Evolutionary conservation across 2,888 invertebrate species (phyloP).

Genomic region (Cybosia mesomella): DNA sequence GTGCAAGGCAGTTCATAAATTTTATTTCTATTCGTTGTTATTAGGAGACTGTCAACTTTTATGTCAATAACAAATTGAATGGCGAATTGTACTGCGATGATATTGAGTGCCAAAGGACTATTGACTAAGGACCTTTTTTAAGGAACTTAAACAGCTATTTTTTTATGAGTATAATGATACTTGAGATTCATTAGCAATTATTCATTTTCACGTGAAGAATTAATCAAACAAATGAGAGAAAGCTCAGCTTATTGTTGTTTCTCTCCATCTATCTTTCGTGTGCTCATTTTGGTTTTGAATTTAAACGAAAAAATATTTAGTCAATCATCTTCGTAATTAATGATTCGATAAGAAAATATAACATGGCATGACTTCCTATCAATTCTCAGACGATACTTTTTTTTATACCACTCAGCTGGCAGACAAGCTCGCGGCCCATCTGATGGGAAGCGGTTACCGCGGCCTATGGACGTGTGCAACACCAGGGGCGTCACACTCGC

Average conservation of each 20-base stretch:
- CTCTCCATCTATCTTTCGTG: too few relatives aligned
- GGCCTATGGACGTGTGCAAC: too few relatives aligned
- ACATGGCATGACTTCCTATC: too few relatives aligned
- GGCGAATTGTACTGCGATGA: constrained; percentile 37
- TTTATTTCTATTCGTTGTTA: constrained; percentile 41
- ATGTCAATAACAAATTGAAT: constrained; percentile 54
- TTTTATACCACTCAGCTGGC: too few relatives aligned
- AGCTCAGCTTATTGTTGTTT: too few relatives aligned
- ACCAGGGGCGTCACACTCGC: too few relatives aligned
- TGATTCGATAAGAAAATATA: too few relatives aligned
- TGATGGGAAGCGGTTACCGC: too few relatives aligned
- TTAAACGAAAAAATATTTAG: background rate
- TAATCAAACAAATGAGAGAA: too few relatives aligned
- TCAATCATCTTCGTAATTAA: too few relatives aligned
- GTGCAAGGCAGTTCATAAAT: constrained; percentile 58
- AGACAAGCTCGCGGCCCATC: too few relatives aligned
- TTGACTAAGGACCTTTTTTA: constrained; percentile 6
- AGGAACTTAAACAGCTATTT: constrained; percentile 2
- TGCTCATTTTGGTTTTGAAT: background rate
- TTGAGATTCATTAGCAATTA: background rate
- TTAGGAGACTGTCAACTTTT: constrained; percentile 49
- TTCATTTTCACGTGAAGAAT: background rate
- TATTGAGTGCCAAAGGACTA: constrained; percentile 40
- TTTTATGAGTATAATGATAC: background rate
- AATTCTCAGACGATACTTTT: too few relatives aligned